Percentiles rank a stretch among this genome's conserved stretches.
Evolutionary conservation across 2,113 vertebrate genomes (phyloP).

Genomic region (Lathamus discolor): DNA sequence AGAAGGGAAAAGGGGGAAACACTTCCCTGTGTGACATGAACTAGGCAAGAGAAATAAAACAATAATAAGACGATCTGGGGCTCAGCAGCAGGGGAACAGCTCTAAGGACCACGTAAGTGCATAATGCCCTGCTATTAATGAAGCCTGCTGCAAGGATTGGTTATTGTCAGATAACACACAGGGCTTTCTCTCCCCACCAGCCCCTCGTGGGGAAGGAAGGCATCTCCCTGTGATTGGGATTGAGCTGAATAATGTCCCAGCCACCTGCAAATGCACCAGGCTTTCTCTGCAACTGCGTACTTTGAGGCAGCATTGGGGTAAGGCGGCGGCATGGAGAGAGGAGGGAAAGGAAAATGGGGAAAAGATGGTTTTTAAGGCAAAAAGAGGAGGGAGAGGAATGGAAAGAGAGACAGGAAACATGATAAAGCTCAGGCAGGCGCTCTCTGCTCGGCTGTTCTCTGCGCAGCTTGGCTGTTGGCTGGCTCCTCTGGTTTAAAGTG

Average conservation of each 20-base stretch:
- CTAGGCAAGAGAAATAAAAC: not conserved
- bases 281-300: not conserved
- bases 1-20: not conserved
- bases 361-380: not conserved
- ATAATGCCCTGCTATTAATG: not conserved
- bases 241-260: not conserved
- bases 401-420: not conserved
- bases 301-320: not conserved
- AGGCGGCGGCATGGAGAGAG: not conserved
- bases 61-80: not conserved
- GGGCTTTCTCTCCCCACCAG: not conserved
- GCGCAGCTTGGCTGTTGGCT: slow-evolving; percentile 26
- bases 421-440: slow-evolving; percentile 17
- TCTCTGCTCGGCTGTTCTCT: not conserved
- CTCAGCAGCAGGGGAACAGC: not conserved
- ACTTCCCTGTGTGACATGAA: not conserved
- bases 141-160: not conserved
- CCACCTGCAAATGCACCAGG: not conserved
- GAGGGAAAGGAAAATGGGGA: not conserved
- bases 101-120: not conserved
- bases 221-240: not conserved
- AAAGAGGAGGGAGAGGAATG: not conserved
- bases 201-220: not conserved
- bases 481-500: slow-evolving; percentile 82
- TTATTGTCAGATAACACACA: not conserved